A percentile compares a stretch with the other conserved stretches of the same genome.
These are phyloP conservation scores for Plectrocnemia conspersa DNA, from an alignment of 1,140 invertebrate genomes.

Conservation along the genomic window DNA sequence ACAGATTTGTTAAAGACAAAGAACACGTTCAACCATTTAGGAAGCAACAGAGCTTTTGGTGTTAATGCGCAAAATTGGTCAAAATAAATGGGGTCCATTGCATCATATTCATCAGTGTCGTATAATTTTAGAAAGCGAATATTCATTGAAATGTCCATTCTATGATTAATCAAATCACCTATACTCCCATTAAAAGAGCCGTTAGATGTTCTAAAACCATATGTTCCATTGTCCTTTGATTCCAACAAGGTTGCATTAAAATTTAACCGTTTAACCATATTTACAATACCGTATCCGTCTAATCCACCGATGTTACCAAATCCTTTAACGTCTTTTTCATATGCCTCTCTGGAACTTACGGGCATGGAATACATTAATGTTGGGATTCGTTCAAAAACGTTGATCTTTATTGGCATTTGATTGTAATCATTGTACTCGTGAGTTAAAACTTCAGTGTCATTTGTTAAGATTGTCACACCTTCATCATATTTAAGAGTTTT, in stretches of 20 bases:
- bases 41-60: slow-evolving; percentile 42
- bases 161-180: slow-evolving; percentile 38
- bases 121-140: slow-evolving; percentile 42
- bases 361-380: slow-evolving; percentile 32
- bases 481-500: slow-evolving; percentile 3
- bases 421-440: slow-evolving; percentile 36
- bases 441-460: slow-evolving; percentile 5
- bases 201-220: slow-evolving; percentile 36
- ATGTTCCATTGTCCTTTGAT: slow-evolving; percentile 32
- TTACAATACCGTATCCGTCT: slow-evolving; percentile 38
- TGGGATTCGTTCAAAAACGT: slow-evolving; percentile 39
- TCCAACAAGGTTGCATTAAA: slow-evolving; percentile 36
- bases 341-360: not conserved
- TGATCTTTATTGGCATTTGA: slow-evolving; percentile 38
- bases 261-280: slow-evolving; percentile 39
- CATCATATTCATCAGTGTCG: slow-evolving; percentile 37
- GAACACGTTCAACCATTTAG: slow-evolving; percentile 43
- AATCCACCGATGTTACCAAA: slow-evolving; percentile 31
- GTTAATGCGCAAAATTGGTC: slow-evolving; percentile 45
- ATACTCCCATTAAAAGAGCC: slow-evolving; percentile 39
- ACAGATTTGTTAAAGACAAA: slow-evolving; percentile 38
- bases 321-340: slow-evolving; percentile 3
- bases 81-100: slow-evolving; percentile 37
- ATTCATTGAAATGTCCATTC: slow-evolving; percentile 42
- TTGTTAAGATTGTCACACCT: slow-evolving; percentile 6